These are phyloP conservation scores for Tarsius wallacei DNA, from an alignment of 2,797 vertebrate species.

Conservation along the genomic window DNA sequence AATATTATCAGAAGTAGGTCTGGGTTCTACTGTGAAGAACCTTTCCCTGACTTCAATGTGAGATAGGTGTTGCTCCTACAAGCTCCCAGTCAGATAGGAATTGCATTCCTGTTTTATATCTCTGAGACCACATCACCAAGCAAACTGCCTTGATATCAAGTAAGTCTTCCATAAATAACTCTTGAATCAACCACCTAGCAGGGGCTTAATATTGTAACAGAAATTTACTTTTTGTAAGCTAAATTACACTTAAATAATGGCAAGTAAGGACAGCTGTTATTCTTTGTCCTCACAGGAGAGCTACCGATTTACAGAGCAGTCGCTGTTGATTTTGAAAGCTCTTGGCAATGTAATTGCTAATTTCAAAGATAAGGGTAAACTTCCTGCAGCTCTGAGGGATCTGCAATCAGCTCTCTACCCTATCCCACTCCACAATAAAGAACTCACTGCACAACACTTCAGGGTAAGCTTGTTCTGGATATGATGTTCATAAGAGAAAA, in stretches of 20 bases:
- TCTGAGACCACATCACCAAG: neutral
- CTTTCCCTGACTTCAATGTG: neutral
- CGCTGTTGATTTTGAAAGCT: slow-evolving; percentile 92
- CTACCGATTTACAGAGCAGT: slow-evolving; percentile 92
- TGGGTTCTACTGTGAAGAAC: neutral
- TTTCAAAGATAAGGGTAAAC: slow-evolving; percentile 90
- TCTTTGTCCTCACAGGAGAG: slow-evolving; percentile 93
- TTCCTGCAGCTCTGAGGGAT: slow-evolving; percentile 88
- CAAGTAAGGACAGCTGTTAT: neutral
- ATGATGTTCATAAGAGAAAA: neutral
- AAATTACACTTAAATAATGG: neutral
- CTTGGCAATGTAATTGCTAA: slow-evolving; percentile 92
- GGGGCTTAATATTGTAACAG: neutral
- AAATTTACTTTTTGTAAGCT: neutral
- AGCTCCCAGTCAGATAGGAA: too few species aligned
- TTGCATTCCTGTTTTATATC: neutral
- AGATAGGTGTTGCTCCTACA: neutral
- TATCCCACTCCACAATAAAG: slow-evolving; percentile 76
- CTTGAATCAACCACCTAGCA: neutral
- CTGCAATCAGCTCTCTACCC: slow-evolving; percentile 91
- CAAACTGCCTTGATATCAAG: neutral
- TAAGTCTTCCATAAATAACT: neutral
- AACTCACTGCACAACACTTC: slow-evolving; percentile 87
- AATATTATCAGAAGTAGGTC: neutral
- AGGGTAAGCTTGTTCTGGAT: slow-evolving; percentile 88